Evolutionary conservation across 2,113 vertebrate genomes (phyloP).

Genomic region (Danionella cerebrum): DNA sequence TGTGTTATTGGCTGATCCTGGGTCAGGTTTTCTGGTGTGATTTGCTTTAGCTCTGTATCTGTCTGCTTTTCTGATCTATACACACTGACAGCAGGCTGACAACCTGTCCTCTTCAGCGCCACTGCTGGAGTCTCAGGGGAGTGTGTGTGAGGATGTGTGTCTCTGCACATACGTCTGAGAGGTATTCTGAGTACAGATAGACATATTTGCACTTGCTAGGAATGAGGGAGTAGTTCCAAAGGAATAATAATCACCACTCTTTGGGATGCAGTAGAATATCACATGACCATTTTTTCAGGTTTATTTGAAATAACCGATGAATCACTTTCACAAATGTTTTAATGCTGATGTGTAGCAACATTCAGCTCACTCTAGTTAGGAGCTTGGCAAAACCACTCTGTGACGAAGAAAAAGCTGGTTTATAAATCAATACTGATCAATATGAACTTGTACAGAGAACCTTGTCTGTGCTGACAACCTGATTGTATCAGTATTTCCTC

Average conservation of each 20-base stretch:
- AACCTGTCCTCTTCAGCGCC: constrained; percentile 23
- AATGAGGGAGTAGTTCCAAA: not conserved
- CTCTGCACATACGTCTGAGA: not conserved
- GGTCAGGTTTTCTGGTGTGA: constrained; percentile 12
- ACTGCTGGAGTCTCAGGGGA: constrained; percentile 22
- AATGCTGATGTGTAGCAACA: too few relatives aligned
- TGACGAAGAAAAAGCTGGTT: too few relatives aligned
- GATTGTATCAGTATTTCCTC: too few relatives aligned
- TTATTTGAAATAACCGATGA: too few relatives aligned
- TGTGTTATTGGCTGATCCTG: constrained; percentile 16
- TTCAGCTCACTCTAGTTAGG: too few relatives aligned
- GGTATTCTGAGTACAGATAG: not conserved
- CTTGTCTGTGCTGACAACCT: too few relatives aligned
- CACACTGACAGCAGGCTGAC: constrained; percentile 29
- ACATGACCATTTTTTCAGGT: too few relatives aligned
- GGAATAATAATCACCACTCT: not conserved
- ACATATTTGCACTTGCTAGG: constrained; percentile 38
- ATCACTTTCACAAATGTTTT: too few relatives aligned
- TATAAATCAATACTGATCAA: too few relatives aligned
- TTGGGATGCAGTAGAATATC: not conserved
- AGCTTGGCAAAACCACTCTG: too few relatives aligned
- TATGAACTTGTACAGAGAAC: too few relatives aligned
- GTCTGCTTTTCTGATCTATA: constrained; percentile 28
- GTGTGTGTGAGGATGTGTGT: not conserved
- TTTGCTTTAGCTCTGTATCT: constrained; percentile 21